These are phyloP conservation scores for Neocrepidodera transversa DNA, from an alignment of 2,888 invertebrate genomes.

Conservation along the genomic window DNA sequence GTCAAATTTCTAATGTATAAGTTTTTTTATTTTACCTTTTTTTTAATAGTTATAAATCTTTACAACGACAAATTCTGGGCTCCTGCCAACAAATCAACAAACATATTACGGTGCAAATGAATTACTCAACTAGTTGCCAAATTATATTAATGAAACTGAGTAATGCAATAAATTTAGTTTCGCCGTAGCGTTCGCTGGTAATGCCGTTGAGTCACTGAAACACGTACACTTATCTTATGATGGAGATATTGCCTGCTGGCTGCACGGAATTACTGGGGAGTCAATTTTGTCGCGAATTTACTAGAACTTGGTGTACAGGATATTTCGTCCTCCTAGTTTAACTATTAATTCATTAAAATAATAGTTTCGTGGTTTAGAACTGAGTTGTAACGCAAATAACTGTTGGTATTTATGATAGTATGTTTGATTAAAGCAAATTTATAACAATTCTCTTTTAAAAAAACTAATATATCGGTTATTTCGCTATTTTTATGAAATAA, in stretches of 20 bases:
- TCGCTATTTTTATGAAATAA: too few species aligned
- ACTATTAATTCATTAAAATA: too few species aligned
- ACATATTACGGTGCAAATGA: slow-evolving; percentile 45
- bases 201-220: slow-evolving; percentile 35
- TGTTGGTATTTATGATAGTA: too few species aligned
- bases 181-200: slow-evolving; percentile 27
- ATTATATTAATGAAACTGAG: slow-evolving; percentile 53
- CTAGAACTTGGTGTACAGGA: slow-evolving; percentile 2
- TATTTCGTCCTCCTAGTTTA: too few species aligned
- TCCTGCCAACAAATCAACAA: not conserved
- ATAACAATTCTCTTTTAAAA: too few species aligned
- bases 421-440: too few species aligned
- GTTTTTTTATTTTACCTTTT: too few species aligned
- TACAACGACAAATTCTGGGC: not conserved
- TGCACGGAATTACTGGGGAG: slow-evolving; percentile 14
- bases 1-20: too few species aligned
- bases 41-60: too few species aligned
- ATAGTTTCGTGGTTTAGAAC: too few species aligned
- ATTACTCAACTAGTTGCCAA: slow-evolving; percentile 49
- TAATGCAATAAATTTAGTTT: slow-evolving; percentile 50
- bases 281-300: slow-evolving; percentile 17
- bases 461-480: too few species aligned
- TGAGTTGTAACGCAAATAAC: too few species aligned
- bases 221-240: slow-evolving; percentile 36
- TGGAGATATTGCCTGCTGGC: slow-evolving; percentile 32